Evolutionary conservation across 2,797 vertebrate genomes (phyloP).

Genomic region (Sebastes aleutianus): DNA sequence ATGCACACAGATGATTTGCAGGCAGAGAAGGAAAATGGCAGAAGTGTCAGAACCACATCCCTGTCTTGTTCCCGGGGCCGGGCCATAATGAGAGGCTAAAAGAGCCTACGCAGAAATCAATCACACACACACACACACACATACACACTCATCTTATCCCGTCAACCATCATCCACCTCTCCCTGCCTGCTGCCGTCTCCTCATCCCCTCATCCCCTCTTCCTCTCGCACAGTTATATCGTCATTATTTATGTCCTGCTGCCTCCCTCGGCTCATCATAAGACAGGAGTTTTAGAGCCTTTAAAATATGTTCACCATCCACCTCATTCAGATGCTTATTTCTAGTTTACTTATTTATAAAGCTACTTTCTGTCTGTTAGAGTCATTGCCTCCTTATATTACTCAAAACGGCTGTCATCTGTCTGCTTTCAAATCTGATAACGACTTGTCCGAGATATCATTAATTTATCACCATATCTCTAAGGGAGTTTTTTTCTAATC

Average conservation of each 20-base stretch:
- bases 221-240: slow-evolving; percentile 17
- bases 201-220: slow-evolving; percentile 9
- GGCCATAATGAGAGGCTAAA: slow-evolving; percentile 53
- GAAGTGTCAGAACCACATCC: slow-evolving; percentile 47
- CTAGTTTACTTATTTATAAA: background rate
- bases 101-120: slow-evolving; percentile 36
- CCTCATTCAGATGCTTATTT: background rate
- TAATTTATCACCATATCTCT: slow-evolving; percentile 38
- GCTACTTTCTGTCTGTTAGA: background rate
- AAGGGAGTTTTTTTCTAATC: slow-evolving; percentile 7
- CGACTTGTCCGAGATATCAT: slow-evolving; percentile 19
- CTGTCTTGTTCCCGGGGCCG: slow-evolving; percentile 32
- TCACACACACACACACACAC: slow-evolving; percentile 12
- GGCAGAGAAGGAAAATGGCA: slow-evolving; percentile 18
- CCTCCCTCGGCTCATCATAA: slow-evolving; percentile 21
- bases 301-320: background rate
- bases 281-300: slow-evolving; percentile 10
- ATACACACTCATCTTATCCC: background rate
- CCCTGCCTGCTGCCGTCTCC: background rate
- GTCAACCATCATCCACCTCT: slow-evolving; percentile 31
- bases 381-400: background rate
- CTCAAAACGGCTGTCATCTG: slow-evolving; percentile 1
- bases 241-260: slow-evolving; percentile 52
- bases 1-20: slow-evolving; percentile 31
- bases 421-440: slow-evolving; percentile 35